Conservation (phyloP, 1,140 invertebrate genomes). For the Paracyclopina nana region DNA sequence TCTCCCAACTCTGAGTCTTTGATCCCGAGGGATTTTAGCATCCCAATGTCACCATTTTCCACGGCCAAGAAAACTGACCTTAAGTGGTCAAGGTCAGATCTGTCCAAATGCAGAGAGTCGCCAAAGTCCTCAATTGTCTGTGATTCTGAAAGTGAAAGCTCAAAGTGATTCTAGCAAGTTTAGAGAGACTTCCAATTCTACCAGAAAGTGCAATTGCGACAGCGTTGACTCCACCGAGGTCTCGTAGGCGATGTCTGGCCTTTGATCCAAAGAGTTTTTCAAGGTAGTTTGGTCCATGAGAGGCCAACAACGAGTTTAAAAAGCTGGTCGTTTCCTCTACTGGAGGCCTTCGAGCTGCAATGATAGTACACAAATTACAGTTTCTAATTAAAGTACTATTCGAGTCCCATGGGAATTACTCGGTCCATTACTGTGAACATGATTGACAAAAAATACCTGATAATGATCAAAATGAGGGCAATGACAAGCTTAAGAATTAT, state of each 20-base stretch:
- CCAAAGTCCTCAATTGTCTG: slow-evolving; percentile 88
- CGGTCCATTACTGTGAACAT: too few species aligned
- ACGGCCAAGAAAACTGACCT: slow-evolving; percentile 86
- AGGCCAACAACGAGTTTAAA: slow-evolving; percentile 68
- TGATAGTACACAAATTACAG: slow-evolving; percentile 17
- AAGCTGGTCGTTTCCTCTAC: slow-evolving; percentile 89
- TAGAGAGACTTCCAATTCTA: slow-evolving; percentile 28
- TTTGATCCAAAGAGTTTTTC: slow-evolving; percentile 87
- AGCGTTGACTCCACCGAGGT: slow-evolving; percentile 74
- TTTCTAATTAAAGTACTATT: too few species aligned
- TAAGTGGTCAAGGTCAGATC: slow-evolving; percentile 70
- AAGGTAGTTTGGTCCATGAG: slow-evolving; percentile 84
- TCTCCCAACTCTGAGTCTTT: slow-evolving; percentile 89
- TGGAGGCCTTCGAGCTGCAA: slow-evolving; percentile 74
- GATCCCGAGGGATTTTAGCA: slow-evolving; percentile 78
- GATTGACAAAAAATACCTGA: too few species aligned
- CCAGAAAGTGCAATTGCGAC: slow-evolving; percentile 84
- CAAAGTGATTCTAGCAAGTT: too few species aligned
- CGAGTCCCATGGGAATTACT: too few species aligned
- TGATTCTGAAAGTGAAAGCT: slow-evolving; percentile 46
- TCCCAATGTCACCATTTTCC: slow-evolving; percentile 80
- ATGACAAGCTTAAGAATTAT: too few species aligned
- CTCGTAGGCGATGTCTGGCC: slow-evolving; percentile 65
- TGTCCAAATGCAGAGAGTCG: slow-evolving; percentile 55
- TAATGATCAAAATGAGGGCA: too few species aligned